Conservation (phyloP, 2,797 vertebrate species). For the Sebastes hubbsi region DNA sequence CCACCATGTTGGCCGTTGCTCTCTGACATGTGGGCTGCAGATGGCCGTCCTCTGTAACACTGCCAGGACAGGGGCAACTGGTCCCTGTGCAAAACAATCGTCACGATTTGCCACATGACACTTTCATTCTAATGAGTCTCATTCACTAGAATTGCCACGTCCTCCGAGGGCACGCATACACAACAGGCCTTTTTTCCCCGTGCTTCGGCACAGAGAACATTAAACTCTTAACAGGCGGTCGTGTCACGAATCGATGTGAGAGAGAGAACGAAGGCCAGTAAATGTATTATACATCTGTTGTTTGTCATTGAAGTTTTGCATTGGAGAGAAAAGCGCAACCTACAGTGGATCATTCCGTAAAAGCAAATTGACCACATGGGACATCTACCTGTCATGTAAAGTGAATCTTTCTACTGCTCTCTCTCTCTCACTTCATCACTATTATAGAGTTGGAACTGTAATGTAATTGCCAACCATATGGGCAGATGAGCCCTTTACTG, state of each 20-base stretch:
- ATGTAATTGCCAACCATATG: slow-evolving; percentile 61
- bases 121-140: slow-evolving; percentile 50
- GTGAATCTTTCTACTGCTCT: slow-evolving; percentile 24
- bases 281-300: not conserved
- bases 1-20: slow-evolving; percentile 64
- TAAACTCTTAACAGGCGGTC: not conserved
- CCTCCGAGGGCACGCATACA: slow-evolving; percentile 5
- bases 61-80: slow-evolving; percentile 64
- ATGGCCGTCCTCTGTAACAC: slow-evolving; percentile 54
- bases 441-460: slow-evolving; percentile 28
- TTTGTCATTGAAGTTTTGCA: not conserved
- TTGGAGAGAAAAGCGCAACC: not conserved
- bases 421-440: slow-evolving; percentile 26
- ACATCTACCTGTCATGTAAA: slow-evolving; percentile 22
- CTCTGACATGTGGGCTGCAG: slow-evolving; percentile 71
- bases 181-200: slow-evolving; percentile 12
- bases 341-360: not conserved
- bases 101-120: slow-evolving; percentile 59
- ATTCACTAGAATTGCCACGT: slow-evolving; percentile 28
- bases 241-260: not conserved
- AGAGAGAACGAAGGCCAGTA: not conserved
- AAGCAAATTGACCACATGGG: slow-evolving; percentile 15
- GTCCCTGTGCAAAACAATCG: slow-evolving; percentile 56
- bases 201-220: not conserved
- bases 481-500: slow-evolving; percentile 62